Base-by-base conservation (phyloP, 2,888 invertebrate species). In the Teleogryllus oceanicus region DNA sequence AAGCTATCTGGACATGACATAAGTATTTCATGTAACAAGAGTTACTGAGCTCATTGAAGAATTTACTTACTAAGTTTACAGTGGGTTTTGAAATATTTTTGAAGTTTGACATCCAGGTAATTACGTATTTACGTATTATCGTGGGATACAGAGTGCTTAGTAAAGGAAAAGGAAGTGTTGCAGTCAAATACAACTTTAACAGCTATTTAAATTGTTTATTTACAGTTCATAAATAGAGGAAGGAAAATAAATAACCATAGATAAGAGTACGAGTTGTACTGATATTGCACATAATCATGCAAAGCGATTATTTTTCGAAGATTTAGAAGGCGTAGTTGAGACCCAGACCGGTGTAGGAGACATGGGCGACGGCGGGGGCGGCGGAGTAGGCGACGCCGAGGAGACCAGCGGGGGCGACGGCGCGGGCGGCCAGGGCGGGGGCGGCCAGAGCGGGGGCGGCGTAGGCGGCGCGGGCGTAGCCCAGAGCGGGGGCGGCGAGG, bases 321-420 rank as follows among this genome's bases (percentile, higher is more conserved):
- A 77, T 5, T 80, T 80, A 81, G 75, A 78, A 81, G 20, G 81
- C 79, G 76, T 81, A 81, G 79, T 75, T 79, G 80, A 81, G 74
- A 51, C 81, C 81, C n/a, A 79, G 79, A 62, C 77, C 80, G 81
- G 75, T 83, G 83, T 84, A 84, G 81, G 83, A 82, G 78, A 84
- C 81, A 80, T 84, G 84, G 81, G 85, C 84, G 79, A 84, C 84
- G 79, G 82, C 84, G 78, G 84, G 84, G 80, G 83, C 83, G 37
- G 85, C 84, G 80, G 83, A 83, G 83, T 85, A 85, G 75, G 84
- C 84, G 79, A 84, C 84, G 79, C 84, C 85, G 78, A 84, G 81
- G 79, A 84, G 81, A 76, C 81, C 80, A 24, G 77, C 76, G 79
- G 76, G 79, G 37, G 81, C 74, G 50, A 81, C 79, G 80, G 77